phyloP scores from a whole-genome alignment of 2,888 invertebrate species.

The Eucera pruinosa region DNA sequence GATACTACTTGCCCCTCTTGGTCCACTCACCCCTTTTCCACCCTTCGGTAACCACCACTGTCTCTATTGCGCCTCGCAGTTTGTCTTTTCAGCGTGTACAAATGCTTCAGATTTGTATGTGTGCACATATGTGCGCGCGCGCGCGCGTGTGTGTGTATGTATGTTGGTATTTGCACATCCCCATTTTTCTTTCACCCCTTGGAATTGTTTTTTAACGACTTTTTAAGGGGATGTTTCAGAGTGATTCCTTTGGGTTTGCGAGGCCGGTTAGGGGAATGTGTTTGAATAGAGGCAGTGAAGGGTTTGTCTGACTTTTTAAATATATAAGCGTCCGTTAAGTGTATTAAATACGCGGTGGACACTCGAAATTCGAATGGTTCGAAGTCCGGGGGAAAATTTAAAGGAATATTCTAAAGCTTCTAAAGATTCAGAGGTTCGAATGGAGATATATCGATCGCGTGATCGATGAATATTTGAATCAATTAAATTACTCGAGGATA shows the following conservation, averaged over 20 bases:
- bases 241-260: not conserved
- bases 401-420: too few relatives aligned
- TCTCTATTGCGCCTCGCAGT: conserved; percentile 57
- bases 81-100: conserved; percentile 59
- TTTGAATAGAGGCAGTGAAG: not conserved
- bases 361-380: too few relatives aligned
- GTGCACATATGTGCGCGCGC: conserved; percentile 1
- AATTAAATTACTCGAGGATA: too few relatives aligned
- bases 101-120: conserved; percentile 4
- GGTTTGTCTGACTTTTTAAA: too few relatives aligned
- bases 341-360: too few relatives aligned
- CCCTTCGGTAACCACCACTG: conserved; percentile 30
- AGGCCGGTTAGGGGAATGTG: not conserved
- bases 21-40: conserved; percentile 19
- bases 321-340: too few relatives aligned
- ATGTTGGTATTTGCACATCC: conserved; percentile 6
- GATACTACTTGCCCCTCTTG: conserved; percentile 53
- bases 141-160: too few relatives aligned
- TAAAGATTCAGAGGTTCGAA: too few relatives aligned
- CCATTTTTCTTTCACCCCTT: not conserved
- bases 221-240: too few relatives aligned
- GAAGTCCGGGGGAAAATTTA: too few relatives aligned
- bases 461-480: too few relatives aligned
- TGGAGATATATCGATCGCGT: too few relatives aligned
- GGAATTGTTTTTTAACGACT: not conserved